Evolutionary conservation across 2,888 invertebrate genomes (phyloP), one percentile per base, ranked within the genome.

Genomic region (Dioctria linearis): DNA sequence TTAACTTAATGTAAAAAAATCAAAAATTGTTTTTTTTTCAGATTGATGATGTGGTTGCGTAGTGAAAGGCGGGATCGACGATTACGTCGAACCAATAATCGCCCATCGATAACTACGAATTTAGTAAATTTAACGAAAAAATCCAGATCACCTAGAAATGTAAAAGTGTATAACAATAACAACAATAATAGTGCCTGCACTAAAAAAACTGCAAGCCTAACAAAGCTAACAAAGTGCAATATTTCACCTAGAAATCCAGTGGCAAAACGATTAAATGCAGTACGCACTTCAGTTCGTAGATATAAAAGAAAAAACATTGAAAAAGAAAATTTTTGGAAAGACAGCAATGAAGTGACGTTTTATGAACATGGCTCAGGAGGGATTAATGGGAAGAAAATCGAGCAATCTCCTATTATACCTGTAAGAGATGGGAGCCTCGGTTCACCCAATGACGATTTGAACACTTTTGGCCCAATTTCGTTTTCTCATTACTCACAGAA

Each of bases 31-130:
- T 43, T 78, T 75, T 59, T 39, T 13, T n/a, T 63, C n/a, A 73
- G 37, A 57, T 87, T 51, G 54, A 83, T 81, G 46, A 93, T 93
- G 93, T 93, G 93, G 91, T 89, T 93, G 87, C 91, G 93, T 88
- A 93, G 93, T 88, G 92, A 93, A 85, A 92, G 92, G 86, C 91
- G 92, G 86, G 91, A 91, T 89, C 91, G 91, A 84, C 90, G 90
- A 87, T 90, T 91, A 88, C 87, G 84, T 79, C 84, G 84, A 11
- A 83, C 84, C 6, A 65, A 80, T 61, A 82, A 83, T 82, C 83
- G 83, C n/a, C 82, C 84, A 43, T 61, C 83, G 73, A 69, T 82
- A 37, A 78, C 82, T 76, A 57, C 83, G 5, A 81, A 80, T 3
- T 76, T 83, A 51, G 71, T 76, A 13, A 80, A 43, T 63, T 46